Base-by-base conservation (phyloP, 2,888 invertebrate species). In the Lobophora halterata region DNA sequence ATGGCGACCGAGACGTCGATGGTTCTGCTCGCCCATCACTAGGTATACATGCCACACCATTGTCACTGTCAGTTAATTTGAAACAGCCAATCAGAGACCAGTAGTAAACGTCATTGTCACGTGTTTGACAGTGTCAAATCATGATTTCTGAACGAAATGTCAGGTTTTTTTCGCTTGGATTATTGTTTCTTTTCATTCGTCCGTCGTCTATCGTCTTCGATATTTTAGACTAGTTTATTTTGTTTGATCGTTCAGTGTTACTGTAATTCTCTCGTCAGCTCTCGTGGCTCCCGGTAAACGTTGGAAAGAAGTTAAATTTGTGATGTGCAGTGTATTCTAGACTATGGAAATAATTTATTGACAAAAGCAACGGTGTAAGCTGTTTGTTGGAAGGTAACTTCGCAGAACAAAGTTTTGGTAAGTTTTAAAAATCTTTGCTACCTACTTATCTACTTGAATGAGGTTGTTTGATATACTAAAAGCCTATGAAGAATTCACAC, bases 341-440 rank as follows among this genome's bases (percentile, higher is more conserved):
- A 82, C 73, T 76, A 85, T 85, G 85, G 66, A 73, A 76, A 71
- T 72, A 71, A 61, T 60, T 61, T 67, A 63, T 54, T 81, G 70
- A 30, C 11, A 19, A 4, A 25, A 26, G 11, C 19, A 30, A 30
- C 8, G 32, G 14, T 37, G 30, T 39, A 27, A 6, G 67, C 47
- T 52, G 53, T 65, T 70, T 66, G n/a, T n/a, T n/a, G n/a, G n/a
- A n/a, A n/a, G 65, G 53, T 53, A 59, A 49, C 50, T 59, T 54
- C 43, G 49, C 52, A 54, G 45, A 52, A 37, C 42, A 49, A 57
- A 60, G 55, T 67, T 61, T 60, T 23, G 72, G 79, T 79, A 62
- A 80, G 78, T 71, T 54, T n/a, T n/a, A n/a, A n/a, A 41, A 41
- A 44, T 38, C 20, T 40, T 40, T 43, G 14, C 9, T 38, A 29